Base-by-base conservation (phyloP, 1,140 invertebrate genomes). In the Brachionus koreanus region DNA sequence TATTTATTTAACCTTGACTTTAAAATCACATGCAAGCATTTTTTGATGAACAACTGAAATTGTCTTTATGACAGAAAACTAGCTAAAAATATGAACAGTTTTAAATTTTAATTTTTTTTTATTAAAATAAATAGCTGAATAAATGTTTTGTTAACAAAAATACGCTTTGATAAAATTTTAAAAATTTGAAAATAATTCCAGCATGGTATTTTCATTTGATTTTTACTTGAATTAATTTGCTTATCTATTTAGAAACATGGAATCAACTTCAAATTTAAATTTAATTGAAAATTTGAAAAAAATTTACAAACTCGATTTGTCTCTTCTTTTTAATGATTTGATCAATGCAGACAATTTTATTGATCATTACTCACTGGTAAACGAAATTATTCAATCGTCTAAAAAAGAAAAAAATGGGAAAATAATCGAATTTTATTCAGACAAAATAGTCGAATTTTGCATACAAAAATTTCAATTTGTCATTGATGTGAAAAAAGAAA, bases 251-350 rank as follows among this genome's bases (percentile, higher is more conserved):
- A 74, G 43, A 74, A 46, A 29, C 6, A 35, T 25, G 19, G 23
- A 46, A 25, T 25, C n/a, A 46, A 25, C 19, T 29, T 10, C 37
- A 49, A 46, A 12, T 5, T 69, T 25, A 46, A 46, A 39, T 35
- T 46, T 74, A 39, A 74, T 74, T 12, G 69, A 74, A 46, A 74
- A 74, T 74, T 74, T 74, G 19, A 74, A 74, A 74, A 74, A 23
- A 25, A 74, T 74, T 29, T 74, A 46, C 23, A 74, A 79, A 65
- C 76, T 79, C 29, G 76, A 79, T 61, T 39, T 65, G 12, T 33
- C 35, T 25, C 39, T 79, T 37, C 35, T 79, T 23, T 5, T 79
- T 39, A 65, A 79, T 13, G 76, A 79, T 19, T 37, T 79, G 35
- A 29, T 79, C 23, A 79, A 79, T 39, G 37, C 35, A 2, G 61